A percentile compares a stretch with the other conserved stretches of the same genome.
Conservation (phyloP, 1,140 invertebrate genomes). For the Sminthurinus signatus region DNA sequence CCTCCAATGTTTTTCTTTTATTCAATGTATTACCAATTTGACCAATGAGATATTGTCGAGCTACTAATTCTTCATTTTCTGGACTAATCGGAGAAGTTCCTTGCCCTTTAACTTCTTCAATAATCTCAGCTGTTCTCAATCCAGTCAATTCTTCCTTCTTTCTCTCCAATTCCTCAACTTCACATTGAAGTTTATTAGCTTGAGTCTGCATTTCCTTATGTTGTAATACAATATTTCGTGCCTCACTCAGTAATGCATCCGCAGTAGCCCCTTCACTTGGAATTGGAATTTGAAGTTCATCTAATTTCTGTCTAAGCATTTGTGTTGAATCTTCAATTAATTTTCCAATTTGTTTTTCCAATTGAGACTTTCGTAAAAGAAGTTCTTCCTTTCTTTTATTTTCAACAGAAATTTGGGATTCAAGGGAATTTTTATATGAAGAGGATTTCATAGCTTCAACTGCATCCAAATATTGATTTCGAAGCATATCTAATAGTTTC, state of each 20-base stretch:
- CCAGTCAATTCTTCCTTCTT: conserved; percentile 27
- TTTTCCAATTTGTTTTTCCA: conserved; percentile 85
- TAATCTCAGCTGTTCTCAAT: conserved; percentile 21
- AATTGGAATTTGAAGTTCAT: conserved; percentile 57
- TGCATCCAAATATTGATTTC: conserved; percentile 73
- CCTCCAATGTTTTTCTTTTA: conserved; percentile 71
- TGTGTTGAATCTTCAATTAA: conserved; percentile 87
- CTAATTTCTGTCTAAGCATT: conserved; percentile 79
- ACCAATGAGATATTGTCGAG: conserved; percentile 21
- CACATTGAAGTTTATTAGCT: conserved; percentile 69
- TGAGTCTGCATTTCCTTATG: conserved; percentile 86
- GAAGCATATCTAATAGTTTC: conserved; percentile 72
- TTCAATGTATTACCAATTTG: conserved; percentile 75
- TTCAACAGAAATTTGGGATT: conserved; percentile 72
- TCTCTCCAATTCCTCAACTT: conserved; percentile 53
- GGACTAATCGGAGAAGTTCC: conserved; percentile 27
- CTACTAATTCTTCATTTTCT: conserved; percentile 21
- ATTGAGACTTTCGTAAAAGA: conserved; percentile 67
- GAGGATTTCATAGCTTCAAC: conserved; percentile 72
- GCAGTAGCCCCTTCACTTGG: conserved; percentile 35
- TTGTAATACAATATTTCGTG: conserved; percentile 78
- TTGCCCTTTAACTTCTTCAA: conserved; percentile 14
- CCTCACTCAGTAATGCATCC: conserved; percentile 44
- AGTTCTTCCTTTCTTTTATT: conserved; percentile 59
- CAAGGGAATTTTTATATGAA: conserved; percentile 63